Percentiles rank a stretch among this genome's conserved stretches.
Evolutionary conservation across 2,113 vertebrate species (phyloP).

Genomic region (Hippocampus barbouri): DNA sequence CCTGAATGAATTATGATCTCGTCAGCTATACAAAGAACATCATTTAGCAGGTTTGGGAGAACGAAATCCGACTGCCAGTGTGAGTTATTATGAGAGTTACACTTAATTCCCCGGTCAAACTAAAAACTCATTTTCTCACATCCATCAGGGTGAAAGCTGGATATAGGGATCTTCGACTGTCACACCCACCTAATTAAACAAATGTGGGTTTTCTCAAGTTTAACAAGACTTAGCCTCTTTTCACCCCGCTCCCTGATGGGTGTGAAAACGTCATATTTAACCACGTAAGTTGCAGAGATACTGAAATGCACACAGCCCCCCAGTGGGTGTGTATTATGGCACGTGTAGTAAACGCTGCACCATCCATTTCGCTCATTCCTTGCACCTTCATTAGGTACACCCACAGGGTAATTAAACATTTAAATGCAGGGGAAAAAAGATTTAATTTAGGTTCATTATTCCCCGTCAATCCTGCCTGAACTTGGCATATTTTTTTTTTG

Average conservation of each 20-base stretch:
- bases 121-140: constrained; percentile 43
- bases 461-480: constrained; percentile 25
- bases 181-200: constrained; percentile 57
- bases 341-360: constrained; percentile 66
- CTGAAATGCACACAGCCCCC: not conserved
- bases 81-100: constrained; percentile 5
- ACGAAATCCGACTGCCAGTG: constrained; percentile 16
- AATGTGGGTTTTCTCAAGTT: constrained; percentile 57
- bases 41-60: not conserved
- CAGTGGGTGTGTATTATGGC: constrained; percentile 1
- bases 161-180: constrained; percentile 35
- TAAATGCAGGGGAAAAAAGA: constrained; percentile 46
- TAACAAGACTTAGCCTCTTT: constrained; percentile 43
- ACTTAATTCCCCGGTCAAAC: constrained; percentile 30
- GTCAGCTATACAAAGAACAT: not conserved
- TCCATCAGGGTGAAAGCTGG: constrained; percentile 12
- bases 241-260: constrained; percentile 40
- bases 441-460: constrained; percentile 70
- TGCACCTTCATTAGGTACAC: constrained; percentile 33
- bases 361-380: constrained; percentile 41
- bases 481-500: constrained; percentile 33
- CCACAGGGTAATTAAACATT: constrained; percentile 59
- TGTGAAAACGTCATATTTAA: constrained; percentile 58
- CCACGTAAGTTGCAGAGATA: constrained; percentile 32
- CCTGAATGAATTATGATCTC: not conserved